phyloP scores from a whole-genome alignment of 2,113 vertebrate genomes.

The Nothobranchius kuhntae region DNA sequence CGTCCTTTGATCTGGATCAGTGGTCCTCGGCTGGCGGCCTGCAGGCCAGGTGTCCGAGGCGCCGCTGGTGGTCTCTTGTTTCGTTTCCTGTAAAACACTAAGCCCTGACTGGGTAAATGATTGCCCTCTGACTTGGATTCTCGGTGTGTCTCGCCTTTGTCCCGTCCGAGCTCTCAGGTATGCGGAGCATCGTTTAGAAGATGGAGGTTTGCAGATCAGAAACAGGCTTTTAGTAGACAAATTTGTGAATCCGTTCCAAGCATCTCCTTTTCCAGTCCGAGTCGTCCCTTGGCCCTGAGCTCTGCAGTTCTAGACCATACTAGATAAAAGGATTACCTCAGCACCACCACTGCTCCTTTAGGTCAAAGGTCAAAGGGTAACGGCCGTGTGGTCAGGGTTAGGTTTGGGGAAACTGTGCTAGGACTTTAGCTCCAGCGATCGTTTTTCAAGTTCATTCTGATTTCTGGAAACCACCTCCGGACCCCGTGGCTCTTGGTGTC shows the following conservation, averaged over 20 bases:
- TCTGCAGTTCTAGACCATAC: constrained; percentile 63
- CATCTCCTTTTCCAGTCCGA: constrained; percentile 55
- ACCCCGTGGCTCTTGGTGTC: too few relatives aligned
- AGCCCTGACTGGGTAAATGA: constrained; percentile 7
- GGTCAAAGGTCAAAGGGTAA: constrained; percentile 25
- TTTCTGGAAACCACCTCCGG: too few relatives aligned
- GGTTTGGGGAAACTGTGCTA: too few relatives aligned
- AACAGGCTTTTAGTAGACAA: constrained; percentile 58
- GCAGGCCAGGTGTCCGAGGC: too few relatives aligned
- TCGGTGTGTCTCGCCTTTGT: constrained; percentile 16
- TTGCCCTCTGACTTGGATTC: constrained; percentile 7
- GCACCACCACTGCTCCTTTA: too few relatives aligned
- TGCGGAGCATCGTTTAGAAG: constrained; percentile 30
- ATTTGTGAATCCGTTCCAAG: constrained; percentile 59
- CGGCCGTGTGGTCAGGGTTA: too few relatives aligned
- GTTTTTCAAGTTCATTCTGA: too few relatives aligned
- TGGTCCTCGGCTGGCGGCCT: too few relatives aligned
- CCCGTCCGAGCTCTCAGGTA: constrained; percentile 35
- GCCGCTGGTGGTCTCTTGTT: background rate
- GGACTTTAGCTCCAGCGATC: too few relatives aligned
- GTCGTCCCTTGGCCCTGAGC: constrained; percentile 47
- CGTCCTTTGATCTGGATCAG: too few relatives aligned
- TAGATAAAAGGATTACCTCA: constrained; percentile 53
- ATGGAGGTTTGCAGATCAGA: constrained; percentile 33
- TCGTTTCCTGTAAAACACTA: background rate